Base-by-base conservation (phyloP, 2,797 vertebrate species). In the Knipowitschia caucasica region DNA sequence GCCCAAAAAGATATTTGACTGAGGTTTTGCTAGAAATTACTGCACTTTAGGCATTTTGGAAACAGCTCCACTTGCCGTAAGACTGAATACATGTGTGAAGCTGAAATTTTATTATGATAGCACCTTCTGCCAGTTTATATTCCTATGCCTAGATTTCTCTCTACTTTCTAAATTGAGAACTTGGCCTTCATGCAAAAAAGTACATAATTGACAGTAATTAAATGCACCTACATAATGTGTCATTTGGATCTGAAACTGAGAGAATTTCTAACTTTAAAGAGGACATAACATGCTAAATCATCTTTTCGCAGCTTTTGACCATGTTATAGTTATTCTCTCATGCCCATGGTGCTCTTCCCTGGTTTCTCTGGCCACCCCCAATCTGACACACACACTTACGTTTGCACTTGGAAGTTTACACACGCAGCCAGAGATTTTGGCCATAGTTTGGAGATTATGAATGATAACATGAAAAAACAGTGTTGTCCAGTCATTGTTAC, bases 31-130 rank as follows among this genome's bases (percentile, higher is more conserved):
- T 26, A 9, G 11, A 7, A 30, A 29, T 5, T 10, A 46, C 59
- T 60, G 71, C 74, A 83, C 78, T 76, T 83, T 70, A 71, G 57
- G 42, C 26, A 12, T 18, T 44, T 44, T 14, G 42, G 27, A 46
- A 29, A 46, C 42, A 4, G 5, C 3, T 25, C 24, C 14, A 26
- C 24, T 25, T 27, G 23, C 42, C 7, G 10, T 25, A 17, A 25
- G 36, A 39, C 10, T 39, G 36, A 21, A 39, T 39, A 38, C 0
- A 38, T 10, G 18, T 18, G 15, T 17, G n/a, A n/a, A n/a, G n/a
- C 14, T 6, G 7, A 8, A 38, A 3, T 18, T 38, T 18, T 6
- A 10, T 39, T 38, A 8, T 38, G 7, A 20, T 39, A 20, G 36
- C 36, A 39, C 18, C 9, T 39, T 39, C 11, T 12, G 21, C 18